Evolutionary conservation across 2,888 invertebrate genomes (phyloP).

Genomic region (Ophonus ardosiacus): DNA sequence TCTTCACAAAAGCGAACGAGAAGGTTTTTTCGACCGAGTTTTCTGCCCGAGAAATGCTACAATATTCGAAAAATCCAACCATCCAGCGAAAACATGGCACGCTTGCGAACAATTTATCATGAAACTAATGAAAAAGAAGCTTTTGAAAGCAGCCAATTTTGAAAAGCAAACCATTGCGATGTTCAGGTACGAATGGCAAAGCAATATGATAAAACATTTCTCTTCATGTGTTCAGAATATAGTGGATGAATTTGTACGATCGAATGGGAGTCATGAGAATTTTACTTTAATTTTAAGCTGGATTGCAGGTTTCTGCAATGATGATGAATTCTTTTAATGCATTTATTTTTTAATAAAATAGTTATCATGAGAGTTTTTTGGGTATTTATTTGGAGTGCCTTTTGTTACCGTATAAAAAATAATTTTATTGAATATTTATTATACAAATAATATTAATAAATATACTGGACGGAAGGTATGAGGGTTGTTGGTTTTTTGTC

Average conservation of each 20-base stretch:
- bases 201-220: conserved; percentile 68
- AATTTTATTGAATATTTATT: conserved; percentile 31
- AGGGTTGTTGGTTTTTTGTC: background rate
- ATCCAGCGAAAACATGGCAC: conserved; percentile 68
- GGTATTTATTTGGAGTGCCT: background rate
- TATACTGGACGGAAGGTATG: conserved; percentile 23
- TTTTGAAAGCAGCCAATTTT: conserved; percentile 80
- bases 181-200: conserved; percentile 82
- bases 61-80: conserved; percentile 68
- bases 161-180: conserved; percentile 83
- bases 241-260: conserved; percentile 66
- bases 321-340: conserved; percentile 56
- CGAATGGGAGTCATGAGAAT: conserved; percentile 66
- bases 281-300: conserved; percentile 71
- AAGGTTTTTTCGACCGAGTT: conserved; percentile 70
- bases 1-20: conserved; percentile 56
- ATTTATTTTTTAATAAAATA: conserved; percentile 30
- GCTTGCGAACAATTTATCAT: conserved; percentile 69
- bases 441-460: conserved; percentile 23
- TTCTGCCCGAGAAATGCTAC: conserved; percentile 71
- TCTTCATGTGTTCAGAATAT: conserved; percentile 69
- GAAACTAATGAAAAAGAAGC: conserved; percentile 77
- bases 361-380: background rate
- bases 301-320: conserved; percentile 70
- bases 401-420: conserved; percentile 45